Evolutionary conservation across 2,888 invertebrate genomes (phyloP), one percentile per base, ranked within the genome.

Genomic region (Pseudanteris insignis): DNA sequence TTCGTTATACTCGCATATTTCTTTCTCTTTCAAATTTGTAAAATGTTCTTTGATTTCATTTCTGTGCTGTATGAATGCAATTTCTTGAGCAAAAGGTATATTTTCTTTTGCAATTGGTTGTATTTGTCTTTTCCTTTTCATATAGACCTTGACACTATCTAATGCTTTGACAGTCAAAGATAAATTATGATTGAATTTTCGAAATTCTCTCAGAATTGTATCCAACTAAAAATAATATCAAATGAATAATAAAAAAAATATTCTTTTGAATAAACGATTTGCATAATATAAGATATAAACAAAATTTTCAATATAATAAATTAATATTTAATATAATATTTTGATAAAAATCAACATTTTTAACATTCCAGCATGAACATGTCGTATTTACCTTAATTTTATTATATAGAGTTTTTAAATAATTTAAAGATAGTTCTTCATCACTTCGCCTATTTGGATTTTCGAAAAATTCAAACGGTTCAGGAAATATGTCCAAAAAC

Each of bases 401-500:
- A 41, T 60, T 66, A 40, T 65, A 71, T n/a, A 60, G 44, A 8
- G 33, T 48, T 13, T 70, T 73, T 11, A 73, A 62, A 38, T 71
- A 72, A 21, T 67, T 66, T 7, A 67, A 33, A 1, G 67, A 67
- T 4, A 66, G 59, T 0, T 66, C 50, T 1, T 28, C 33, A 26
- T 65, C 11, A 24, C 67, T 57, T 2, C 29, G 63, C 44, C 70
- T 57, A 3, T 70, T 62, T 0, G 57, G 34, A 57, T 74, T 66
- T 9, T 69, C 59, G 61, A 81, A 81, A 43, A 76, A 72, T 8
- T 66, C 62, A 6, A 71, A 66, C 0, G 83, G 83, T 65, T 83
- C 76, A 0, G 83, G 82, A 68, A 83, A 80, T 1, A 81, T 64
- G 38, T 81, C 75, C 0, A 83, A 62, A 69, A 81, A 83, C 9